phyloP scores from a whole-genome alignment of 1,140 invertebrate genomes.

The Papilio polytes region DNA sequence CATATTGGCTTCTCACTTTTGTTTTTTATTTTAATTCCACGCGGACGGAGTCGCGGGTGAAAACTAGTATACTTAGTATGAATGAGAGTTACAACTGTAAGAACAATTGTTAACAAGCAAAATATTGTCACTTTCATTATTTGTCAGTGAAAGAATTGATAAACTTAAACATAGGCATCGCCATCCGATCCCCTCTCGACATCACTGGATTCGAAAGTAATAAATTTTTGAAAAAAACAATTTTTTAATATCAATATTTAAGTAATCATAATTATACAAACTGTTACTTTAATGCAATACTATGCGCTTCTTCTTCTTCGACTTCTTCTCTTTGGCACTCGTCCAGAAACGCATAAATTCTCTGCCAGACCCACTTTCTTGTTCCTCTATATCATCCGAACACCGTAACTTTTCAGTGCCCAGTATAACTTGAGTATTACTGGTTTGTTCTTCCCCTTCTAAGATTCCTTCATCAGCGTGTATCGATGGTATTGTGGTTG shows the following conservation, averaged over 20 bases:
- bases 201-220: not conserved
- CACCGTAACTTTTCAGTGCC: conserved; percentile 39
- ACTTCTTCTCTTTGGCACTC: conserved; percentile 50
- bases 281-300: conserved; percentile 35
- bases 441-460: conserved; percentile 39
- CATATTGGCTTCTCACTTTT: too few relatives aligned
- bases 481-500: conserved; percentile 53
- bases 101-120: too few relatives aligned
- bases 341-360: conserved; percentile 61
- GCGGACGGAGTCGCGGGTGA: too few relatives aligned
- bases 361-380: conserved; percentile 41
- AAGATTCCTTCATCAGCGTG: conserved; percentile 31
- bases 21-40: too few relatives aligned
- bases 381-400: conserved; percentile 42
- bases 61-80: too few relatives aligned
- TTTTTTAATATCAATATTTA: not conserved
- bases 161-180: too few relatives aligned
- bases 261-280: not conserved
- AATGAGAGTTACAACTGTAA: too few relatives aligned
- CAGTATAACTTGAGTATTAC: conserved; percentile 42
- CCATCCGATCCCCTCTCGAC: too few relatives aligned
- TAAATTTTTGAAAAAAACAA: not conserved
- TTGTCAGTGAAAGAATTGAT: too few relatives aligned
- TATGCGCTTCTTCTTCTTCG: conserved; percentile 49
- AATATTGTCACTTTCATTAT: too few relatives aligned